These are phyloP conservation scores for Coelopa pilipes DNA, from an alignment of 2,888 invertebrate genomes.

Conservation along the genomic window DNA sequence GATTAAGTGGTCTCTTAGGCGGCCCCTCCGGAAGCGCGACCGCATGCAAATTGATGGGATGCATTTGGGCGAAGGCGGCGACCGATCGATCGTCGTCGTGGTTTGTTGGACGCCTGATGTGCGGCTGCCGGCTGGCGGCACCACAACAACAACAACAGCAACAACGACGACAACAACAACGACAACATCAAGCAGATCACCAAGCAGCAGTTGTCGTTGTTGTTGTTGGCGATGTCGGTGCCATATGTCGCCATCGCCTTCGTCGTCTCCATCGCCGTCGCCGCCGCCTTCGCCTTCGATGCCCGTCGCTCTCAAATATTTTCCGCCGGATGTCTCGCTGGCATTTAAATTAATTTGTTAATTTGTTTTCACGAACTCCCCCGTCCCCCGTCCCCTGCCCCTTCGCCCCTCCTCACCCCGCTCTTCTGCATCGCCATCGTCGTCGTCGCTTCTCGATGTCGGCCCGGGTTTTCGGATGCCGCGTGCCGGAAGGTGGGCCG, in stretches of 20 bases:
- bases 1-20: constrained; percentile 8
- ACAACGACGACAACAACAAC: too few relatives aligned
- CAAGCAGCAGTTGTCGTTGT: too few relatives aligned
- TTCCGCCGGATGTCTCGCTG: constrained; percentile 16
- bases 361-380: constrained; percentile 17
- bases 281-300: neutral
- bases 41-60: constrained; percentile 11
- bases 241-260: constrained; percentile 6
- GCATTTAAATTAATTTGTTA: constrained; percentile 34
- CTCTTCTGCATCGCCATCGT: neutral
- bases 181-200: too few relatives aligned
- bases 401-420: too few relatives aligned
- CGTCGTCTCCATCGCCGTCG: neutral
- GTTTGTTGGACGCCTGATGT: constrained; percentile 14
- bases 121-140: neutral
- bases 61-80: constrained; percentile 2
- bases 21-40: neutral
- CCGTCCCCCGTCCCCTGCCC: too few relatives aligned
- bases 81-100: too few relatives aligned
- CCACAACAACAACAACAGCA: too few relatives aligned
- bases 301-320: neutral
- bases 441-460: neutral
- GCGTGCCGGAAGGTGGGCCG: constrained; percentile 15
- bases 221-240: neutral
- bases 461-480: too few relatives aligned